These are phyloP conservation scores for Rhysida immarginata DNA, from an alignment of 1,140 invertebrate species.

Conservation along the genomic window DNA sequence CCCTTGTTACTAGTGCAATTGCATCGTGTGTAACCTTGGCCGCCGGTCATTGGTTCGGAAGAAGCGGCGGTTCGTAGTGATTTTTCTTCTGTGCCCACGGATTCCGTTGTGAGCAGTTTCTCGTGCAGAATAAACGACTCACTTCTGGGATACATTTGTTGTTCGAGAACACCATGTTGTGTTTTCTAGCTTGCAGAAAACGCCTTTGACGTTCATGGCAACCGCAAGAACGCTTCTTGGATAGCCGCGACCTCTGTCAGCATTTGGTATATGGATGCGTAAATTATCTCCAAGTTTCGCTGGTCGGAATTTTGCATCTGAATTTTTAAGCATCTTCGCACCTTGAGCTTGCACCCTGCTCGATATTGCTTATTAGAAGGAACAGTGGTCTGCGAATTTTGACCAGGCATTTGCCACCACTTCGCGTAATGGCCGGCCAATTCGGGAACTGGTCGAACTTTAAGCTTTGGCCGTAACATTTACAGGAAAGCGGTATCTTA, in stretches of 20 bases:
- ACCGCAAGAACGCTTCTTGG: slow-evolving; percentile 11
- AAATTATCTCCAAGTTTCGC: slow-evolving; percentile 8
- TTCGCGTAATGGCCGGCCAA: not conserved
- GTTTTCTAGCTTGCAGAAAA: slow-evolving; percentile 10
- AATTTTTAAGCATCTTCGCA: slow-evolving; percentile 12
- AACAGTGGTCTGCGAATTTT: no score
- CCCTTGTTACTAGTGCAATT: no score
- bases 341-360: slow-evolving; percentile 7
- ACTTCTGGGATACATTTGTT: not conserved
- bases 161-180: slow-evolving; percentile 9
- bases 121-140: not conserved
- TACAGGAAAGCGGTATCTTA: no score
- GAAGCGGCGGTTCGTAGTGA: not conserved
- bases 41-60: not conserved
- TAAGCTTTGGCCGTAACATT: not conserved
- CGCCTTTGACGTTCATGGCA: slow-evolving; percentile 10
- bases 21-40: slow-evolving; percentile 1
- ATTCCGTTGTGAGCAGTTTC: not conserved
- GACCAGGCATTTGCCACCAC: not conserved
- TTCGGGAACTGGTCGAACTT: not conserved
- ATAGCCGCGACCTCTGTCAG: slow-evolving; percentile 4
- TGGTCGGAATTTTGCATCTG: slow-evolving; percentile 11
- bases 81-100: not conserved
- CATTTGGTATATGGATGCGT: slow-evolving; percentile 10
- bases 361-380: no score